Percentiles rank a stretch among this genome's conserved stretches.
Conservation (phyloP, 2,797 vertebrate genomes). For the Poeciliopsis infans region DNA sequence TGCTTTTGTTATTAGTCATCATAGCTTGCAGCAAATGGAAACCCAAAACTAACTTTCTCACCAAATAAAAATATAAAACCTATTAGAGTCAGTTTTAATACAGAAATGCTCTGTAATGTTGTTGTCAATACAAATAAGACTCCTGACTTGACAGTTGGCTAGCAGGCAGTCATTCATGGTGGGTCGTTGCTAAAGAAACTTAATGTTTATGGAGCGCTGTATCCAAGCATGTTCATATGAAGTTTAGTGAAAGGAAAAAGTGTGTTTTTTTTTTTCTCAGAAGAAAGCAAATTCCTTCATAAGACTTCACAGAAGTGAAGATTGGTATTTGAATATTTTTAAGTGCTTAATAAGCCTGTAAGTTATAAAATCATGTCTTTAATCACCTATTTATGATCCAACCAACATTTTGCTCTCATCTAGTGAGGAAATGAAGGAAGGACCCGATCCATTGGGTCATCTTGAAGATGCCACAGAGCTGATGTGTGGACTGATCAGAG, state of each 20-base stretch:
- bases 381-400: background rate
- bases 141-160: background rate
- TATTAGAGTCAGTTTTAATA: background rate
- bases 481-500: conserved; percentile 83
- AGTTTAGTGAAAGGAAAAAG: background rate
- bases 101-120: background rate
- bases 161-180: background rate
- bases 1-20: background rate
- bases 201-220: background rate
- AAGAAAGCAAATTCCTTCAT: background rate
- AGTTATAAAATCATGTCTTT: background rate
- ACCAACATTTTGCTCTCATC: background rate
- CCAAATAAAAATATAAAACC: background rate
- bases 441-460: conserved; percentile 13
- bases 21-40: background rate
- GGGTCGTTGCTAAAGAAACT: background rate
- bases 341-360: background rate
- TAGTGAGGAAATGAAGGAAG: conserved; percentile 52
- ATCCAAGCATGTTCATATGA: background rate
- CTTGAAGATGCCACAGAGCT: conserved; percentile 82
- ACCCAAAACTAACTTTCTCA: background rate
- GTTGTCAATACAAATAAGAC: background rate
- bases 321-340: background rate
- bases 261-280: background rate
- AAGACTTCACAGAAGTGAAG: background rate